Evolutionary conservation across 2,888 invertebrate species (phyloP).

Genomic region (Dermolepida albohirtum): DNA sequence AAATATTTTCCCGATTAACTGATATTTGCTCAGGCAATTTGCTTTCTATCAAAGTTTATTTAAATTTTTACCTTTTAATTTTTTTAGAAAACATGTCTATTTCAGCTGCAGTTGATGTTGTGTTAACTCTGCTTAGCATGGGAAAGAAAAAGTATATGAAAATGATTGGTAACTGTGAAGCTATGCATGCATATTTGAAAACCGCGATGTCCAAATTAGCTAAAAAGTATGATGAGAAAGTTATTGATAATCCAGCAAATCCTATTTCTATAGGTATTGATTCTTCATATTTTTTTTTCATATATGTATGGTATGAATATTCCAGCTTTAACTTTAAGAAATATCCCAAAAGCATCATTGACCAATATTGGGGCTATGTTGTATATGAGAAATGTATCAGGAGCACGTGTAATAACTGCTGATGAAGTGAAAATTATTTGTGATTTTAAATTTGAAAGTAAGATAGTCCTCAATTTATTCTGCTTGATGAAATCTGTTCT

Average conservation of each 20-base stretch:
- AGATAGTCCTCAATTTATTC: slow-evolving; percentile 53
- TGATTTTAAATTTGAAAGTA: slow-evolving; percentile 71
- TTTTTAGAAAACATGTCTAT: slow-evolving; percentile 67
- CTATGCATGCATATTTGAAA: slow-evolving; percentile 45
- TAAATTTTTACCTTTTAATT: not conserved
- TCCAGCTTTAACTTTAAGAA: slow-evolving; percentile 65
- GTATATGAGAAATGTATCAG: slow-evolving; percentile 78
- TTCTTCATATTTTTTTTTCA: slow-evolving; percentile 43
- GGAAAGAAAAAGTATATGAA: slow-evolving; percentile 75
- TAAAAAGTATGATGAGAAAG: slow-evolving; percentile 61
- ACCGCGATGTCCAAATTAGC: slow-evolving; percentile 44
- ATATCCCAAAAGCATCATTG: slow-evolving; percentile 64
- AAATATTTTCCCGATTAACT: slow-evolving; percentile 72
- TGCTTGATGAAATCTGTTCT: slow-evolving; percentile 67
- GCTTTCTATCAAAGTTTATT: not conserved
- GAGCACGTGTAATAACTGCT: slow-evolving; percentile 73
- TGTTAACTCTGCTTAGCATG: slow-evolving; percentile 81
- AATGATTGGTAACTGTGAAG: slow-evolving; percentile 63
- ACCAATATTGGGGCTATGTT: slow-evolving; percentile 79
- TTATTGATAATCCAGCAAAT: slow-evolving; percentile 73
- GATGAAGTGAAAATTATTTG: slow-evolving; percentile 69
- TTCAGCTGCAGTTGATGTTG: slow-evolving; percentile 77
- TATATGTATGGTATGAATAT: slow-evolving; percentile 24
- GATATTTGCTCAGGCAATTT: slow-evolving; percentile 78
- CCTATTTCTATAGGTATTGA: slow-evolving; percentile 76